phyloP scores from a whole-genome alignment of 2,888 invertebrate species.

The Hydropsyche betteni region DNA sequence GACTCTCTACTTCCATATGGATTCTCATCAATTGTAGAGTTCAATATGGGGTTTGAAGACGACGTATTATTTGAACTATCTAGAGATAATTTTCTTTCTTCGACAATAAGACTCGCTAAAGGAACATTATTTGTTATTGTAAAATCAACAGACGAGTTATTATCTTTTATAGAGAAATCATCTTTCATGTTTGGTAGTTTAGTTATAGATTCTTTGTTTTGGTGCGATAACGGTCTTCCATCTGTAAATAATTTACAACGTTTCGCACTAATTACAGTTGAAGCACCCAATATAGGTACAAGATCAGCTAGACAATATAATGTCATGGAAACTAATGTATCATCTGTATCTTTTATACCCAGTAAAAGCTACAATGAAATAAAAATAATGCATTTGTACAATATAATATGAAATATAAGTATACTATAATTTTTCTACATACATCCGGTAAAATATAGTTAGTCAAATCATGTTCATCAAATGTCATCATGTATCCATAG shows the following conservation, averaged over 20 bases:
- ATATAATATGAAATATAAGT: not conserved
- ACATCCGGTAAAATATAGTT: slow-evolving; percentile 86
- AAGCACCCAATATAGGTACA: slow-evolving; percentile 84
- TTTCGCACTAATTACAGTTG: slow-evolving; percentile 85
- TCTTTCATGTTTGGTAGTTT: slow-evolving; percentile 38
- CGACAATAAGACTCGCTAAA: not conserved
- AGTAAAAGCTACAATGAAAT: slow-evolving; percentile 72
- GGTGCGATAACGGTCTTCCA: slow-evolving; percentile 75
- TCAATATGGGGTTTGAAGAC: slow-evolving; percentile 31
- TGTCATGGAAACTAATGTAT: slow-evolving; percentile 82
- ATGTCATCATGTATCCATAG: slow-evolving; percentile 75
- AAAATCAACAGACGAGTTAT: slow-evolving; percentile 35
- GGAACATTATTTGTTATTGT: not conserved
- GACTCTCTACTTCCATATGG: slow-evolving; percentile 55
- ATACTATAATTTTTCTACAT: slow-evolving; percentile 47
- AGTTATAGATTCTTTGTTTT: slow-evolving; percentile 38
- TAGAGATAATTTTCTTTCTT: slow-evolving; percentile 1
- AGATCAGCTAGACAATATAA: slow-evolving; percentile 83
- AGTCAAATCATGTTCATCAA: slow-evolving; percentile 80
- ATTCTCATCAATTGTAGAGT: slow-evolving; percentile 44
- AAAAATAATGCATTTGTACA: slow-evolving; percentile 40
- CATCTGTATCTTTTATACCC: slow-evolving; percentile 88
- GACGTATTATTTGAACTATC: not conserved
- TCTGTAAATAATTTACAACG: slow-evolving; percentile 85
- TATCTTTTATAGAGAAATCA: slow-evolving; percentile 7